Evolutionary conservation across 1,140 invertebrate species (phyloP).

Genomic region (Ips nitidus): DNA sequence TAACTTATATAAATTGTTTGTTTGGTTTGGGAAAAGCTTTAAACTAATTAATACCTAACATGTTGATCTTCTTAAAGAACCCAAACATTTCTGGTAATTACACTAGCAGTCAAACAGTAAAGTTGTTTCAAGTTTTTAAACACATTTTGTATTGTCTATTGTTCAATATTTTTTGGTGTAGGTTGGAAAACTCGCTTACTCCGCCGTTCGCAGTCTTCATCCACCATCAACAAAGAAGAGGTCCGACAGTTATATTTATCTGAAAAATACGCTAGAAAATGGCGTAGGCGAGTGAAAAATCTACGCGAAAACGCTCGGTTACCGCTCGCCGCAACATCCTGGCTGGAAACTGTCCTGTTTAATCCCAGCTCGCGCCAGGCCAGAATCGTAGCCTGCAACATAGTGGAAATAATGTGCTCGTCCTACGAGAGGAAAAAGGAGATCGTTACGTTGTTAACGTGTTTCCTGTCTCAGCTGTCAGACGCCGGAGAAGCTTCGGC

Average conservation of each 20-base stretch:
- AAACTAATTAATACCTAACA: no score
- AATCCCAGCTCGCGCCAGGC: constrained; percentile 87
- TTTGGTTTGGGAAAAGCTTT: no score
- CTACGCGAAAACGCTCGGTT: constrained; percentile 49
- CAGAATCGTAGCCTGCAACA: constrained; percentile 83
- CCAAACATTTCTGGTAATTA: no score
- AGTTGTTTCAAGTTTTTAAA: no score
- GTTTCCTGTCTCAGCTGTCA: constrained; percentile 83
- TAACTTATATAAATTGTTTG: no score
- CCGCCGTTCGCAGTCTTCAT: constrained; percentile 28
- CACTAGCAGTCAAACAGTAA: no score
- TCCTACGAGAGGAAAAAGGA: constrained; percentile 70
- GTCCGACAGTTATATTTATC: constrained; percentile 58
- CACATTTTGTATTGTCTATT: no score
- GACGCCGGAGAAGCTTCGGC: constrained; percentile 85
- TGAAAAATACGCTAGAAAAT: constrained; percentile 75
- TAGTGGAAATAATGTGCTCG: constrained; percentile 81
- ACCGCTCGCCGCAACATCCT: constrained; percentile 67
- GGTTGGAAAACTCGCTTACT: constrained; percentile 58
- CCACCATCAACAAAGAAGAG: constrained; percentile 45
- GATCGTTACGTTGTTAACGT: constrained; percentile 84
- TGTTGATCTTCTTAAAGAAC: no score
- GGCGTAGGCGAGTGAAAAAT: constrained; percentile 53
- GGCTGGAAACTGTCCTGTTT: constrained; percentile 88
- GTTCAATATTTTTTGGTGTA: no score